Evolutionary conservation across 1,140 invertebrate genomes (phyloP).

Genomic region (Caenorhabditis tropicalis): DNA sequence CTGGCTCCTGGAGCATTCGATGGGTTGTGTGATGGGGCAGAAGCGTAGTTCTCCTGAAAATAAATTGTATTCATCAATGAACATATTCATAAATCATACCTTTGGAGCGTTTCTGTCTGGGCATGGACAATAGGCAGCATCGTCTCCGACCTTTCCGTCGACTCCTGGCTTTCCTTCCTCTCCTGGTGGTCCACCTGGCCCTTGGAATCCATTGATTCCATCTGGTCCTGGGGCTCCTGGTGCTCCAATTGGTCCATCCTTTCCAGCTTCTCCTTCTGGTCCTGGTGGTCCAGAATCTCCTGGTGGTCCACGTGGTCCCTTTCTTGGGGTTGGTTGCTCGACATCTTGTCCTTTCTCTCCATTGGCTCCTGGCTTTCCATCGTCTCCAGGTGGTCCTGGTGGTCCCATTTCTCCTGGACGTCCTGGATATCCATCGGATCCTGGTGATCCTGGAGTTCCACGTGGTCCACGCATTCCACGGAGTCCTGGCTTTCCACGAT

Average conservation of each 20-base stretch:
- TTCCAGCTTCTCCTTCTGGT: conserved; percentile 53
- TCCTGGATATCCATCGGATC: conserved; percentile 52
- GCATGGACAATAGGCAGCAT: conserved; percentile 57
- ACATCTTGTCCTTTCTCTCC: conserved; percentile 49
- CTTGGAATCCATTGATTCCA: conserved; percentile 54
- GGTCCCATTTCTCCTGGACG: conserved; percentile 54
- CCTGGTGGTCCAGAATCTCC: conserved; percentile 56
- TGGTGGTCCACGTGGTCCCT: conserved; percentile 56
- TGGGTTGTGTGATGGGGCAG: not conserved
- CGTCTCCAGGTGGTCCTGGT: conserved; percentile 47
- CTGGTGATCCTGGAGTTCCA: conserved; percentile 46
- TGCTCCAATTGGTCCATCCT: conserved; percentile 57
- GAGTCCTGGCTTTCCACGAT: conserved; percentile 58
- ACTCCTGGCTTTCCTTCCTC: conserved; percentile 54
- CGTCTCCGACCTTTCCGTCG: conserved; percentile 50
- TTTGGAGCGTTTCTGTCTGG: conserved; percentile 51
- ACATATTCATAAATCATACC: not conserved
- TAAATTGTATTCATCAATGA: not conserved
- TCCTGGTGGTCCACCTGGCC: conserved; percentile 52
- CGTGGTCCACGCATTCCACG: conserved; percentile 63
- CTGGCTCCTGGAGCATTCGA: conserved; percentile 31
- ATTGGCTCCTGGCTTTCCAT: conserved; percentile 32
- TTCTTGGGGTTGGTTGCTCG: conserved; percentile 49
- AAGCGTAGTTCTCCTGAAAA: conserved; percentile 37
- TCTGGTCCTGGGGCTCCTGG: conserved; percentile 60